These are phyloP conservation scores for Vespertilio murinus DNA, from an alignment of 2,797 vertebrate genomes.

Conservation along the genomic window DNA sequence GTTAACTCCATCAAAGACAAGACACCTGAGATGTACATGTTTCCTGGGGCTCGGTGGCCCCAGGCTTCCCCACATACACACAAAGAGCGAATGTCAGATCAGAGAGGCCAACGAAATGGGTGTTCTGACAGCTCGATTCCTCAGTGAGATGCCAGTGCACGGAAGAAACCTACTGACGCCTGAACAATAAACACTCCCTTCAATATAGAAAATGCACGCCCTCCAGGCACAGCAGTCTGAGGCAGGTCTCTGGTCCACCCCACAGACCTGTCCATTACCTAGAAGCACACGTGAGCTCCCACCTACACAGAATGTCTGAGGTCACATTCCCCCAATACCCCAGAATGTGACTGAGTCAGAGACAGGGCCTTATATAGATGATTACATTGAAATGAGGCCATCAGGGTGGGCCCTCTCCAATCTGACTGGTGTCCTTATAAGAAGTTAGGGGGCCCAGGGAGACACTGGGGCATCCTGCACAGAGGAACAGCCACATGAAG, in stretches of 20 bases:
- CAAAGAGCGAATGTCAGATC: background rate
- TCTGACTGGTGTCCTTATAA: background rate
- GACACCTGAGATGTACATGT: background rate
- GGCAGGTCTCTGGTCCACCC: background rate
- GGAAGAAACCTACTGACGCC: background rate
- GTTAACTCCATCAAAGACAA: slow-evolving; percentile 14
- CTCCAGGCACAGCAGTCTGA: background rate
- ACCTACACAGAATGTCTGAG: background rate
- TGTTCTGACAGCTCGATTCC: background rate
- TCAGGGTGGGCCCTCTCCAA: background rate
- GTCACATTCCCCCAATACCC: background rate
- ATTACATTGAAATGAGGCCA: background rate
- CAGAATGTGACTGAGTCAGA: background rate
- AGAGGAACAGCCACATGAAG: rapidly evolving
- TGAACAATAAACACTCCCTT: background rate
- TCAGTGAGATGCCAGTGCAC: background rate
- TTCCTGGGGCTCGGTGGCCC: background rate
- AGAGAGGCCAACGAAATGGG: background rate
- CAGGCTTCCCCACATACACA: no score
- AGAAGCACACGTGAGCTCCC: background rate
- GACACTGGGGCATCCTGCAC: rapidly evolving
- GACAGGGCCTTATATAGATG: background rate
- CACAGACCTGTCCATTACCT: background rate
- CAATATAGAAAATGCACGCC: background rate
- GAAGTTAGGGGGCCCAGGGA: background rate